Base-by-base conservation (phyloP, 2,888 invertebrate species). In the Carpatolechia fugitivella region DNA sequence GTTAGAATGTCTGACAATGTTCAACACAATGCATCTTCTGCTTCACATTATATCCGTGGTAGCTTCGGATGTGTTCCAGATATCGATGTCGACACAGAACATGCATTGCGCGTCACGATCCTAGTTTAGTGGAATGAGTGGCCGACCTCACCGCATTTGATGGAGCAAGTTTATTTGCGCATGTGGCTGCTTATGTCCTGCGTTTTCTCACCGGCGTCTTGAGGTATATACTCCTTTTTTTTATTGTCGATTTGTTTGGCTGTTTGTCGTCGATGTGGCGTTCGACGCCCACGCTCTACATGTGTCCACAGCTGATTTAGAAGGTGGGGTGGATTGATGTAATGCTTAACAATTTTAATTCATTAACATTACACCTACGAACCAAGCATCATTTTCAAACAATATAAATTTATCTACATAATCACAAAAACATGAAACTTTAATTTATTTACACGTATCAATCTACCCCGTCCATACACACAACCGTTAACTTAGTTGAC, bases 101-200 rank as follows among this genome's bases (percentile, higher is more conserved):
- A 80, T 86, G 85, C 82, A 83, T 86, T 84, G 80, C 78, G 79
- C 77, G 80, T 78, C 81, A 85, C 80, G 71, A 76, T 73, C 70
- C 70, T 85, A 87, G 86, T 83, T 78, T 89, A 89, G 90, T 87
- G 86, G 87, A 88, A 89, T 90, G 88, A 86, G 88, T 86, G 89
- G 80, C 89, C 87, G 88, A 87, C 86, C 66, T 86, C 89, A 89
- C 90, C 85, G 89, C 90, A 90, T 87, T 88, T 70, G 83, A 82
- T 87, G 88, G 87, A 86, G 82, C 84, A 82, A 84, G 76, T 88
- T 80, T 89, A 80, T 87, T 89, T 88, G 88, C 87, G 90, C 90
- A 90, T 90, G 90, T 78, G 80, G 80, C 84, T 85, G 85, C 83
- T 87, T 85, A 75, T 87, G 83, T 87, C 83, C 85, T 78, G 80